Evolutionary conservation across 2,888 invertebrate species (phyloP).

Genomic region (Leptothorax acervorum): DNA sequence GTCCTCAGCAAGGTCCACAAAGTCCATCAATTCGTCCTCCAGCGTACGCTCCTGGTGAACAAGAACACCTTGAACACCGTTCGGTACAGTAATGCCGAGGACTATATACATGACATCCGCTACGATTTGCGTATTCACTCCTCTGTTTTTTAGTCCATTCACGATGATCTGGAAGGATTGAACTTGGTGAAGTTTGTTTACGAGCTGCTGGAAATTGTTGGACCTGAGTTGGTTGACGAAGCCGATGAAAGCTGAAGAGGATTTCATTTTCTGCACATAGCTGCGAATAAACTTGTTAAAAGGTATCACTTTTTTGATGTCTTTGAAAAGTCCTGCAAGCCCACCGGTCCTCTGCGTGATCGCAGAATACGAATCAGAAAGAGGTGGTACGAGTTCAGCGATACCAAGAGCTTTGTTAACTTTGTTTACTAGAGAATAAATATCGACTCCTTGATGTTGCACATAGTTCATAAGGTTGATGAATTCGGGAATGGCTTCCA

Average conservation of each 20-base stretch:
- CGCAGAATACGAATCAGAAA: neutral
- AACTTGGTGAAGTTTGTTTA: slow-evolving; percentile 58
- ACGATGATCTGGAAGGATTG: slow-evolving; percentile 43
- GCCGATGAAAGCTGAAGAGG: slow-evolving; percentile 73
- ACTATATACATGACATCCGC: slow-evolving; percentile 71
- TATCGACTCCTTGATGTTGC: slow-evolving; percentile 73
- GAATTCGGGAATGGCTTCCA: slow-evolving; percentile 78
- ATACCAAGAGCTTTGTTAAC: slow-evolving; percentile 74
- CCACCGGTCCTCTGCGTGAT: slow-evolving; percentile 62
- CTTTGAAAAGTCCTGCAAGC: slow-evolving; percentile 74
- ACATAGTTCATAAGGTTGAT: slow-evolving; percentile 70
- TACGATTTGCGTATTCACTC: slow-evolving; percentile 71
- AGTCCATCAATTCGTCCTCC: neutral
- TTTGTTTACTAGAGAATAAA: slow-evolving; percentile 70
- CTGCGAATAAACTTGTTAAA: slow-evolving; percentile 73
- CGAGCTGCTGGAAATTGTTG: slow-evolving; percentile 71
- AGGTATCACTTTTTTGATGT: slow-evolving; percentile 76
- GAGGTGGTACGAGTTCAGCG: slow-evolving; percentile 9
- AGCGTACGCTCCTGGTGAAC: neutral
- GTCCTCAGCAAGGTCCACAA: neutral
- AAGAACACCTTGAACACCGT: neutral
- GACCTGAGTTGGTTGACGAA: slow-evolving; percentile 74
- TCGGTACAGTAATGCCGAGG: slow-evolving; percentile 66
- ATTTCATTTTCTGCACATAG: slow-evolving; percentile 77
- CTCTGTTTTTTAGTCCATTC: slow-evolving; percentile 59